Base-by-base conservation (phyloP, 2,113 vertebrate species). In the Apeltes quadracus region DNA sequence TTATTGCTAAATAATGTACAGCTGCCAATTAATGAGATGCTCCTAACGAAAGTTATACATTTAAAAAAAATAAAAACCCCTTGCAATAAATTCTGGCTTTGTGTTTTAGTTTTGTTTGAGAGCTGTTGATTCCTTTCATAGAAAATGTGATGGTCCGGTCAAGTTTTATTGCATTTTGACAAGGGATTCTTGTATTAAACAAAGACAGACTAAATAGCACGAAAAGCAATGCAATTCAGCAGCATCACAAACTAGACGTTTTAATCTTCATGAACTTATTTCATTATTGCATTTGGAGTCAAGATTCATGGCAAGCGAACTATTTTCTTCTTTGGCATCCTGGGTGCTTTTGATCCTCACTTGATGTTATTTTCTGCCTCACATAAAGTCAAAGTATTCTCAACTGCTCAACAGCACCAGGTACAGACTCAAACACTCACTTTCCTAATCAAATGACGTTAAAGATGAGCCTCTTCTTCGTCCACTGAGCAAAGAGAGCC, bases 401-500 rank as follows among this genome's bases (percentile, higher is more conserved):
- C 18, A 48, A 10, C 46, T 51, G 5, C 13, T 23, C 48, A n/a
- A n/a, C n/a, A 51, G 48, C 22, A 51, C 22, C 48, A 51, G n/a
- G 48, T 23, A 12, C 48, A 11, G 48, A 50, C 22, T 20, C 7
- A 54, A 16, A 9, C 13, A 57, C 56, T 38, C 56, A 23, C 13
- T 61, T 41, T 7, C 36, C 36, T 16, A n/a, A n/a, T n/a, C 29
- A 29, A 29, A 36, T 16, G 22, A 36, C 36, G 14, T 41, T 25
- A 61, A 7, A 38, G 34, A 58, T 15, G 7, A 39, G n/a, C 22
- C 57, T 61, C 22, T 25, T 41, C 13, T 9, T 59, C 23, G 8
- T 59, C 57, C 22, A 59, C 55, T 36, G 36, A 56, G 27, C 15
- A 18, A 15, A 27, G 46, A 50, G n/a, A 51, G 10, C 32, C 83